Evolutionary conservation across 2,113 vertebrate genomes (phyloP).

Genomic region (Nipponia nippon): DNA sequence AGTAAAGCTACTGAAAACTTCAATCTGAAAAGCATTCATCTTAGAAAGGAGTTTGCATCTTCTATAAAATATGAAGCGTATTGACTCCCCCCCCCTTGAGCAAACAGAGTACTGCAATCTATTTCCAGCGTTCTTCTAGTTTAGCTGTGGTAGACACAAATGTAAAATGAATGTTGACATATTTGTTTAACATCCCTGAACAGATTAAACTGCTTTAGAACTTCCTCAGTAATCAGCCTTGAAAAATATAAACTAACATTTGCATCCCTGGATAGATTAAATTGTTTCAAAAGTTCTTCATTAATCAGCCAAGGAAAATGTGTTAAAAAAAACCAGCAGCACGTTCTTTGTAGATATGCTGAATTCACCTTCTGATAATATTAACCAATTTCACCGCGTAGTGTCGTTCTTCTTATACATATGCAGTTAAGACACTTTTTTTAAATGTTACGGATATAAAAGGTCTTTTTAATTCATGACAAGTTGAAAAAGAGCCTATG

Average conservation of each 20-base stretch:
- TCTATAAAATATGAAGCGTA: slow-evolving; percentile 53
- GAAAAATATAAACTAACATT: slow-evolving; percentile 64
- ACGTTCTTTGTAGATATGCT: neutral
- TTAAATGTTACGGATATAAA: neutral
- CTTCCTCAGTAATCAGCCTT: slow-evolving; percentile 64
- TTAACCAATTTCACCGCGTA: neutral
- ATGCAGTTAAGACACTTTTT: neutral
- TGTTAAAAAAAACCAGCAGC: neutral
- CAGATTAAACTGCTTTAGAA: slow-evolving; percentile 63
- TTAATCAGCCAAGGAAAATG: slow-evolving; percentile 41
- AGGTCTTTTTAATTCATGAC: neutral
- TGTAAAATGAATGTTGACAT: slow-evolving; percentile 67
- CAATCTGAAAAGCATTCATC: slow-evolving; percentile 63
- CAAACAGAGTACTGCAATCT: slow-evolving; percentile 52
- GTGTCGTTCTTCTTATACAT: neutral
- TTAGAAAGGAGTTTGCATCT: slow-evolving; percentile 42
- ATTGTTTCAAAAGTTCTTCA: slow-evolving; percentile 62
- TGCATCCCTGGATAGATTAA: slow-evolving; percentile 46
- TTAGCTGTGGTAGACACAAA: slow-evolving; percentile 52
- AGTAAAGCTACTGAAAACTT: slow-evolving; percentile 68
- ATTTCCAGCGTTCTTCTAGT: slow-evolving; percentile 58
- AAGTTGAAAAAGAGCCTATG: neutral
- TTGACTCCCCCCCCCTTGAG: slow-evolving; percentile 47
- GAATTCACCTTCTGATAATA: neutral
- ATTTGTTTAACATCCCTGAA: slow-evolving; percentile 70